These are phyloP conservation scores for Dendrolimus kikuchii DNA, from an alignment of 1,140 invertebrate genomes.

Conservation along the genomic window DNA sequence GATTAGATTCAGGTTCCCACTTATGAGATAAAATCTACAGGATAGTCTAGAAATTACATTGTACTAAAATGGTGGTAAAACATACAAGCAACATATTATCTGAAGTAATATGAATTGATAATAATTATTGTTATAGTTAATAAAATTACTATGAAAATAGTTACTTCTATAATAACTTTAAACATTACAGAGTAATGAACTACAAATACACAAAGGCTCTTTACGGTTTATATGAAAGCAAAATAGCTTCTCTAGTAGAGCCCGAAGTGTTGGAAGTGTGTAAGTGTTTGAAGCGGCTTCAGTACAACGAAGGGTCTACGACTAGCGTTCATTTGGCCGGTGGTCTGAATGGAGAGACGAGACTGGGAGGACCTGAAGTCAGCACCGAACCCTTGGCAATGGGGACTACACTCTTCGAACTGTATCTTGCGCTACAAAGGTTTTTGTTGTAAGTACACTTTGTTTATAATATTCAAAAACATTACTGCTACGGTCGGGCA, in stretches of 20 bases:
- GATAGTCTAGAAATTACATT: too few relatives aligned
- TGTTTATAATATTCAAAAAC: too few relatives aligned
- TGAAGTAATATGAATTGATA: too few relatives aligned
- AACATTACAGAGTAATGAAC: slow-evolving; percentile 75
- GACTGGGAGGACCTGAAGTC: slow-evolving; percentile 59
- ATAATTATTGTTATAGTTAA: not conserved
- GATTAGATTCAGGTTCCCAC: too few relatives aligned
- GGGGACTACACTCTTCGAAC: slow-evolving; percentile 91
- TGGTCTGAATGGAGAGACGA: slow-evolving; percentile 68
- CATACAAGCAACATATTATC: too few relatives aligned
- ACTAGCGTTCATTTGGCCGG: slow-evolving; percentile 57
- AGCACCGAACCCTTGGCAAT: slow-evolving; percentile 77
- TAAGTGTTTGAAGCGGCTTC: slow-evolving; percentile 78
- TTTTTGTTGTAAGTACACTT: slow-evolving; percentile 74
- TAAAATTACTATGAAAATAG: not conserved
- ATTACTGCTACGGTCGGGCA: too few relatives aligned
- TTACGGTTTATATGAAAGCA: slow-evolving; percentile 84
- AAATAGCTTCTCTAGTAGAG: slow-evolving; percentile 81
- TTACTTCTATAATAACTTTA: not conserved
- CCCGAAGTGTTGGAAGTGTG: slow-evolving; percentile 82
- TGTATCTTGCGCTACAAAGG: slow-evolving; percentile 91
- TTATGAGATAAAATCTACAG: too few relatives aligned
- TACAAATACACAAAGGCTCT: slow-evolving; percentile 80
- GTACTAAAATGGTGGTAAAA: too few relatives aligned
- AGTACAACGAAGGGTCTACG: slow-evolving; percentile 53